These are phyloP conservation scores for Caretta caretta DNA, from an alignment of 2,113 vertebrate species.

Conservation along the genomic window DNA sequence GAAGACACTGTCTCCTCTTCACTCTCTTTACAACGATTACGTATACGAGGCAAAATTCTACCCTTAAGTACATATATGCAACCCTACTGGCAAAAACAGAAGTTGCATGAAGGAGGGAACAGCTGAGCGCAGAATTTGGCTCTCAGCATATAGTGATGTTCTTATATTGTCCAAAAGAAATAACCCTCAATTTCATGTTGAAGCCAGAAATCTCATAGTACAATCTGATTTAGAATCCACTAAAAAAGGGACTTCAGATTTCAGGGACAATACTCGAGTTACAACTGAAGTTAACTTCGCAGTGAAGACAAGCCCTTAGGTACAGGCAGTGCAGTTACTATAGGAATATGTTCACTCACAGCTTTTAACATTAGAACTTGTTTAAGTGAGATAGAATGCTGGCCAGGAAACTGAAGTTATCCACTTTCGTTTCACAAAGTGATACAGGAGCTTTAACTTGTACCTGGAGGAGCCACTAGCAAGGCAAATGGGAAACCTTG, in stretches of 20 bases:
- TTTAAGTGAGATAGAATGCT: not conserved
- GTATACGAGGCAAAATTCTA: not conserved
- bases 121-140: not conserved
- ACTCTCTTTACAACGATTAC: not conserved
- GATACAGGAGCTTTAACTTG: not conserved
- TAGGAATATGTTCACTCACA: not conserved
- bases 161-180: conserved; percentile 25
- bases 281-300: not conserved
- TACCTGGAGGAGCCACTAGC: not conserved
- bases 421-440: not conserved
- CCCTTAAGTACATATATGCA: not conserved
- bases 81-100: not conserved
- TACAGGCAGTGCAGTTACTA: not conserved
- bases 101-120: not conserved
- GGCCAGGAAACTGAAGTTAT: not conserved
- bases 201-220: conserved; percentile 13
- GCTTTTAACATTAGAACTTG: not conserved
- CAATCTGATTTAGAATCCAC: not conserved
- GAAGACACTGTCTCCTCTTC: not conserved
- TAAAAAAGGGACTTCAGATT: conserved; percentile 51
- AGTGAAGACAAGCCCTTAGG: not conserved
- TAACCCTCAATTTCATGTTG: not conserved
- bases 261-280: not conserved
- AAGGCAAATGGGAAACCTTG: not conserved
- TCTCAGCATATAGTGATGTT: not conserved